Conservation (phyloP, 2,888 invertebrate species). For the Epicampocera succincta region DNA sequence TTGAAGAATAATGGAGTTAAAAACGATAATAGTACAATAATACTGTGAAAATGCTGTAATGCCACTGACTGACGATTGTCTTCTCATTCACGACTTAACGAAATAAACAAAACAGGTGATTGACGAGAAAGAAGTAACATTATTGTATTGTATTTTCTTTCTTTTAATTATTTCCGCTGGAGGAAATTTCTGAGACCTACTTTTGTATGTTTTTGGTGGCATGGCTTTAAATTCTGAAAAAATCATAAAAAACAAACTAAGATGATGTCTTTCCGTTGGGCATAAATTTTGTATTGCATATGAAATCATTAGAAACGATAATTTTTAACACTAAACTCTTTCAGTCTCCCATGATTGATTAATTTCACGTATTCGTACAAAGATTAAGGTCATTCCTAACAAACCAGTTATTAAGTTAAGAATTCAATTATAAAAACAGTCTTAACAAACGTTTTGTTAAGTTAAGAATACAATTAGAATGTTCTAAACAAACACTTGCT, state of each 20-base stretch:
- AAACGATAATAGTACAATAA: background rate
- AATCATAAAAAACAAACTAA: conserved; percentile 19
- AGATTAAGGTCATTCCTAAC: conserved; percentile 51
- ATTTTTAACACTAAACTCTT: too few species aligned
- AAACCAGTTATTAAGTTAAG: too few species aligned
- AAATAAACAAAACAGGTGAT: conserved; percentile 23
- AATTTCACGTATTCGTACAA: conserved; percentile 3
- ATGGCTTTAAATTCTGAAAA: conserved; percentile 31
- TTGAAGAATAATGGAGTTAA: background rate
- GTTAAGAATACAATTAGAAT: too few species aligned
- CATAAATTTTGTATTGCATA: conserved; percentile 31
- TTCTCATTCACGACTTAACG: conserved; percentile 12
- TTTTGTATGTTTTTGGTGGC: conserved; percentile 6
- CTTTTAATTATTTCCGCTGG: conserved; percentile 38
- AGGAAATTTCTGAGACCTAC: conserved; percentile 41
- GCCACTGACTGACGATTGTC: background rate
- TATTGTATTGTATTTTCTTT: conserved; percentile 3
- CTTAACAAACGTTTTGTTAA: too few species aligned
- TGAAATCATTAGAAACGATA: background rate
- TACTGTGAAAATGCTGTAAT: conserved; percentile 19
- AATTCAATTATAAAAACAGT: too few species aligned
- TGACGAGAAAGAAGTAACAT: conserved; percentile 12
- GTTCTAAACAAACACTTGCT: too few species aligned
- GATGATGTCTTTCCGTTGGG: conserved; percentile 6
- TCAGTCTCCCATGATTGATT: too few species aligned